A percentile compares a stretch with the other conserved stretches of the same genome.
Conservation (phyloP, 2,113 vertebrate genomes). For the Ameiurus melas region DNA sequence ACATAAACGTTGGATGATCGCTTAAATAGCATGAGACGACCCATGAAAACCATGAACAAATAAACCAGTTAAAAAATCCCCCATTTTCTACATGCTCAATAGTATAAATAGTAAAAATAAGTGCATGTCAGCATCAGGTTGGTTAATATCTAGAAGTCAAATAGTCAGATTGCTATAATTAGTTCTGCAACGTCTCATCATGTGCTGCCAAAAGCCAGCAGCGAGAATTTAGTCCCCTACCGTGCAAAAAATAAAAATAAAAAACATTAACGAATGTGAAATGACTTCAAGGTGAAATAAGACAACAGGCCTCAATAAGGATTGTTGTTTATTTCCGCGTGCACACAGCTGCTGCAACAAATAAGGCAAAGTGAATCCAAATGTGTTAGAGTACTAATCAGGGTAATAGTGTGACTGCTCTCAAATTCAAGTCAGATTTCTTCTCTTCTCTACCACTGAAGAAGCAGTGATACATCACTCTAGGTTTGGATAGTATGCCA, state of each 20-base stretch:
- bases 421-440: conserved; percentile 12
- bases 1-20: not conserved
- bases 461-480: not conserved
- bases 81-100: not conserved
- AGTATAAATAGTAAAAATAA: not conserved
- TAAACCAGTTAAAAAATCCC: not conserved
- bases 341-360: conserved; percentile 9
- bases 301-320: not conserved
- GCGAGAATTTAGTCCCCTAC: not conserved
- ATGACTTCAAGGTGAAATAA: conserved; percentile 16
- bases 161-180: not conserved
- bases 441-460: conserved; percentile 8
- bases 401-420: not conserved
- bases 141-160: not conserved
- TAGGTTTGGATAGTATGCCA: not conserved
- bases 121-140: not conserved
- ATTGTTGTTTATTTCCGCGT: not conserved
- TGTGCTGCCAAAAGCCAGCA: not conserved
- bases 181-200: not conserved
- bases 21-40: not conserved
- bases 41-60: not conserved
- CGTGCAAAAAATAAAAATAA: not conserved
- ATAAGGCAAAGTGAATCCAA: conserved; percentile 28
- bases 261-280: not conserved
- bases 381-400: conserved; percentile 5